Conservation (phyloP, 1,140 invertebrate species). For the Ceratosolen fusciceps region DNA sequence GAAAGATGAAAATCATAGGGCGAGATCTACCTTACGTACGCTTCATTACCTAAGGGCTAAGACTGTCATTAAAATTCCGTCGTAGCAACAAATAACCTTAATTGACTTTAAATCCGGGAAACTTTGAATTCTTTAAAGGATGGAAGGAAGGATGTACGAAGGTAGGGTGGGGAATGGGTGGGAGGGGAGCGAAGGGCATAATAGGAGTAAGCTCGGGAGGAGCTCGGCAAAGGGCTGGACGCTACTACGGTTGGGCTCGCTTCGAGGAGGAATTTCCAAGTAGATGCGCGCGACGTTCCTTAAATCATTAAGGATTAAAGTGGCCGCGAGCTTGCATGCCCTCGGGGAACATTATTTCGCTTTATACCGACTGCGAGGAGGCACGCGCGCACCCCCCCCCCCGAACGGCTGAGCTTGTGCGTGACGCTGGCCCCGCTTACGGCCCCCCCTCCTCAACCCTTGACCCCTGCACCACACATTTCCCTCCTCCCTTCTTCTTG, state of each 20-base stretch:
- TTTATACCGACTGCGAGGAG: no score
- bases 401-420: no score
- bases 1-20: background rate
- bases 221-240: background rate
- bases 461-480: background rate
- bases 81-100: slow-evolving; percentile 46
- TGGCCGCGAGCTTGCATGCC: slow-evolving; percentile 19
- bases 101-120: slow-evolving; percentile 46
- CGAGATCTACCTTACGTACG: background rate
- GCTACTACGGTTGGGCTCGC: slow-evolving; percentile 28
- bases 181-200: background rate
- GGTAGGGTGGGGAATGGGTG: background rate
- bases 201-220: slow-evolving; percentile 5
- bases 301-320: slow-evolving; percentile 51
- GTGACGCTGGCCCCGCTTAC: no score
- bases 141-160: background rate
- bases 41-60: slow-evolving; percentile 5
- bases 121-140: background rate
- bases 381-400: no score
- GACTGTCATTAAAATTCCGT: slow-evolving; percentile 39
- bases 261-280: slow-evolving; percentile 40
- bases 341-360: slow-evolving; percentile 39
- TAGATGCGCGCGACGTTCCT: slow-evolving; percentile 43
- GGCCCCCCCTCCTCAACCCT: background rate
- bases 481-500: background rate